Base-by-base conservation (phyloP, 1,140 invertebrate genomes). In the Zaprionus lachaisei region DNA sequence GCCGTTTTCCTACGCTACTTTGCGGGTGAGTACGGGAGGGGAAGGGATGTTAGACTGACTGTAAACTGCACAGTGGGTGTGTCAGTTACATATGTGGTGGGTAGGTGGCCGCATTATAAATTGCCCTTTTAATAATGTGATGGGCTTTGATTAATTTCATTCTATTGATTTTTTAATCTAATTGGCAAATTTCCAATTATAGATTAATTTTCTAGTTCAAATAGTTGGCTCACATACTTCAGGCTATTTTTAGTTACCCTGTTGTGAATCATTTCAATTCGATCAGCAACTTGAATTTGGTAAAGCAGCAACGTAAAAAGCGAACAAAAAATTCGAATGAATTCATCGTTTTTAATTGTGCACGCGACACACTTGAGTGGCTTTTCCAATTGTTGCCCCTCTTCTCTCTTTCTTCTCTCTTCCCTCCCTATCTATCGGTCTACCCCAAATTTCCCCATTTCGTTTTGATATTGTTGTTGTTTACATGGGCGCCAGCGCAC, bases 331-430 rank as follows among this genome's bases (percentile, higher is more conserved):
- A 62, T 60, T 60, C 28, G 61, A 84, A 81, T 78, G 54, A 79
- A 85, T 82, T 86, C 79, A 79, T 56, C 77, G 79, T 86, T 84
- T 81, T 61, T 61, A 63, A 68, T 68, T 73, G 62, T 68, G 20
- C 38, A 67, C 82, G 71, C 82, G 85, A 90, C 85, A 87, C 85
- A 90, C 81, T 85, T 90, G 64, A 80, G 62, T 90, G 81, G 49
- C 47, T 81, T 64, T 61, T 51, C 80, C 60, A 67, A 80, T 76
- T 79, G 60, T 73, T 77, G 54, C 64, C 47, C 11, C 38, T 37
- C 12, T n/a, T 6, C n/a, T 7, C 41, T 17, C 41, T 44, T 7
- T 17, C 15, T 28, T 28, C 26, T 28, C 7, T 5, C 26, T 15
- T n/a, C 4, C 17, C 5, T 47, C n/a, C 17, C n/a, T 38, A 9